phyloP scores from a whole-genome alignment of 2,888 invertebrate genomes.

The Drosophila stalkeri region DNA sequence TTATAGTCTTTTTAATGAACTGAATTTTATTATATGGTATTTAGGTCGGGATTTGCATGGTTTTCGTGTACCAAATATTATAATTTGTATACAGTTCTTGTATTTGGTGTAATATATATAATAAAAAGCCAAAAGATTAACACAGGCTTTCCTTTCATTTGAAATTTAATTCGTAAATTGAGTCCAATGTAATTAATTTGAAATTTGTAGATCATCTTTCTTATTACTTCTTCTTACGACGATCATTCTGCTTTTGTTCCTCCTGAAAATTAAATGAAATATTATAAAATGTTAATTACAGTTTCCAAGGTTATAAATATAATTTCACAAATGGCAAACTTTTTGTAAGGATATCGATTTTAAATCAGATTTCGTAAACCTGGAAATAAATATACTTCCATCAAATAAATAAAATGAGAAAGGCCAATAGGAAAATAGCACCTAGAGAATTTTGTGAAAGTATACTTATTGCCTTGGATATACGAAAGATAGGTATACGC shows the following conservation, averaged over 20 bases:
- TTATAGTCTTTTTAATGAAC: conserved; percentile 8
- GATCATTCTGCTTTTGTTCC: conserved; percentile 78
- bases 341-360: neutral
- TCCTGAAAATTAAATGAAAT: conserved; percentile 64
- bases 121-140: conserved; percentile 39
- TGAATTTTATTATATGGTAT: conserved; percentile 41
- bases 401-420: conserved; percentile 3
- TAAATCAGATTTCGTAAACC: conserved; percentile 33
- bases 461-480: conserved; percentile 74
- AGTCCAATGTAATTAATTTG: conserved; percentile 26
- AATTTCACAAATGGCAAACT: conserved; percentile 66
- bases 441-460: conserved; percentile 67
- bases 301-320: conserved; percentile 65
- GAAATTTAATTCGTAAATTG: conserved; percentile 28
- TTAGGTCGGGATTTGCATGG: conserved; percentile 37
- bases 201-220: conserved; percentile 1
- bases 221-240: conserved; percentile 72
- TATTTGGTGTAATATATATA: conserved; percentile 17
- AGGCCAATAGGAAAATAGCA: conserved; percentile 1
- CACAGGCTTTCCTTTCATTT: conserved; percentile 19
- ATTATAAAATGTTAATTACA: conserved; percentile 5
- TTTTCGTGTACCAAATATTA: conserved; percentile 27
- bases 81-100: conserved; percentile 18
- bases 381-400: conserved; percentile 72
- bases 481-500: conserved; percentile 39